Evolutionary conservation across 2,113 vertebrate genomes (phyloP).

Genomic region (Oreochromis tanganicae): DNA sequence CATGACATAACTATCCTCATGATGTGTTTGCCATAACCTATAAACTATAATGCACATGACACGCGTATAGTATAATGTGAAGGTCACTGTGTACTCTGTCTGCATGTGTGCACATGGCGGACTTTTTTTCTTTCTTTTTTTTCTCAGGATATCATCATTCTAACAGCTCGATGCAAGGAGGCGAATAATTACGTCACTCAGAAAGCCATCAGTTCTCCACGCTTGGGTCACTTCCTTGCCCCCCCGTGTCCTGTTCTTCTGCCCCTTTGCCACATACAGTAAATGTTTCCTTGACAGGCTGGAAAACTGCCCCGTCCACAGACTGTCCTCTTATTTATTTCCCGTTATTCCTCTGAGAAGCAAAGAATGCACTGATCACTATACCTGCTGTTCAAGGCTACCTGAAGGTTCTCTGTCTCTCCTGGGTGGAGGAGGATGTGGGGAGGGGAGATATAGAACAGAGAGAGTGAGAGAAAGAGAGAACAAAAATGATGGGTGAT

Average conservation of each 20-base stretch:
- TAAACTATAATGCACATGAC: slow-evolving; percentile 55
- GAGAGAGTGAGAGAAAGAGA: not conserved
- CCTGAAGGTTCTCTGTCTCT: slow-evolving; percentile 49
- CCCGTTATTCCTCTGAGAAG: slow-evolving; percentile 29
- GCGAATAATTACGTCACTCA: slow-evolving; percentile 72
- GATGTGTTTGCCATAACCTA: slow-evolving; percentile 49
- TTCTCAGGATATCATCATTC: slow-evolving; percentile 60
- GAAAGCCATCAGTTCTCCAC: slow-evolving; percentile 68
- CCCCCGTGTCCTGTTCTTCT: not conserved
- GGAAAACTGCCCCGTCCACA: slow-evolving; percentile 34
- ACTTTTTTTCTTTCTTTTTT: not conserved
- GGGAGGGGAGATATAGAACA: not conserved
- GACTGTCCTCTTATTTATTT: slow-evolving; percentile 49
- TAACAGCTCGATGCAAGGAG: slow-evolving; percentile 52
- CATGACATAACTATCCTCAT: slow-evolving; percentile 8
- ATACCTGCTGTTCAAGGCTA: slow-evolving; percentile 58
- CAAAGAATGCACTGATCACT: slow-evolving; percentile 44
- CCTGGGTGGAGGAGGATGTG: slow-evolving; percentile 1
- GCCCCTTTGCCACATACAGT: slow-evolving; percentile 6
- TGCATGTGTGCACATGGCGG: slow-evolving; percentile 20
- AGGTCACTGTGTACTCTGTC: slow-evolving; percentile 54
- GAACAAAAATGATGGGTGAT: slow-evolving; percentile 1
- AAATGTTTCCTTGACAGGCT: slow-evolving; percentile 42
- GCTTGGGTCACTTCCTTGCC: slow-evolving; percentile 54
- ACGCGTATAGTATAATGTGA: slow-evolving; percentile 44